Evolutionary conservation across 2,888 invertebrate species (phyloP), one percentile per base, ranked within the genome.

Genomic region (Sceliomorpha sp.): DNA sequence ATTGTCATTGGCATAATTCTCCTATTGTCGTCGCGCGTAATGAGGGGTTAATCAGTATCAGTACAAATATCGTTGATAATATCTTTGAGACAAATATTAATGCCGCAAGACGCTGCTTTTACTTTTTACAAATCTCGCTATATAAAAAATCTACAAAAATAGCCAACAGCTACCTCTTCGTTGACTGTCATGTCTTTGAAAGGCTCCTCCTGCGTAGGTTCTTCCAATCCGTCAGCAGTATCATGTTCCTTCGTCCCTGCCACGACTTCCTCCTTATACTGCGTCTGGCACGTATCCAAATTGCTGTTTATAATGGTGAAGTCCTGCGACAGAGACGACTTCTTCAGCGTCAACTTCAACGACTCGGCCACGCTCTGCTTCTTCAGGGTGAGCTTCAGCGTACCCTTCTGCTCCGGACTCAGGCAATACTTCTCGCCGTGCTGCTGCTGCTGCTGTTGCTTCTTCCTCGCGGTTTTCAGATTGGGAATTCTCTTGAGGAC

Each of bases 161-260:
- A n/a, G n/a, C n/a, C n/a, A n/a, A n/a, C n/a, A n/a, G n/a, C 13
- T 72, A 85, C 87, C 78, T 81, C 79, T 74, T 86, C 82, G 56
- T 85, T 83, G 13, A 84, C 76, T 74, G 83, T 87, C 80, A 87
- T 85, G 77, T 87, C 83, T 76, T 87, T 83, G 36, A 79, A 85
- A 12, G 80, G 58, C 58, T 79, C 76, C 62, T 85, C 74, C 44
- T 74, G 69, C 29, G 78, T 74, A 53, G 78, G 72, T 53, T 84
- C 71, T 64, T 80, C 76, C 73, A 80, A 73, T 12, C 78, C 78
- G 48, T 80, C 78, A 73, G 76, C 81, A 20, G 73, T 74, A 59
- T 83, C 86, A 86, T 87, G 81, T 67, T 76, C 82, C 72, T 48
- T 76, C 55, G 74, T 66, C 48, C 79, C 83, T 74, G 83, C 85